Conservation (phyloP, 2,113 vertebrate genomes). For the Notarius quadriscutis region DNA sequence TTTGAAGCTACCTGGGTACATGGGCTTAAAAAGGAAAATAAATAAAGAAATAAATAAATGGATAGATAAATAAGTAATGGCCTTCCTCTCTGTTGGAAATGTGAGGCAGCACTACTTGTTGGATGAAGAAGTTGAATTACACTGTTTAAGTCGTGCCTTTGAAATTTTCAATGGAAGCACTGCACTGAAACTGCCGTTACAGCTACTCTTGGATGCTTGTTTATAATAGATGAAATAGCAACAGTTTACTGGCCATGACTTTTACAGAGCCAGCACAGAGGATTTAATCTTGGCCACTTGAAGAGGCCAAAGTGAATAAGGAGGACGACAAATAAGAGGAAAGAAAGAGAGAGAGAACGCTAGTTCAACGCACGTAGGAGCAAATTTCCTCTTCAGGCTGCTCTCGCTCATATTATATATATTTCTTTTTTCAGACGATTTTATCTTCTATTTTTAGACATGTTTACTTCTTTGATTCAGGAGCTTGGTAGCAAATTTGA, state of each 20-base stretch:
- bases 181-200: slow-evolving; percentile 64
- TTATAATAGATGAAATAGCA: slow-evolving; percentile 69
- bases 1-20: slow-evolving; percentile 58
- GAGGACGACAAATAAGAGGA: slow-evolving; percentile 16
- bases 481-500: too few species aligned
- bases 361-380: not conserved
- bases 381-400: not conserved
- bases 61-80: not conserved
- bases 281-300: slow-evolving; percentile 27
- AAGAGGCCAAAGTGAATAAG: slow-evolving; percentile 18
- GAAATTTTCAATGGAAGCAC: slow-evolving; percentile 67
- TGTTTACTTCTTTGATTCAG: too few species aligned
- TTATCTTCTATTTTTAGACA: too few species aligned
- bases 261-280: slow-evolving; percentile 39
- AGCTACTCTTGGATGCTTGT: slow-evolving; percentile 50
- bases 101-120: slow-evolving; percentile 58
- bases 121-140: slow-evolving; percentile 62
- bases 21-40: not conserved
- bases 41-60: not conserved
- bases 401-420: not conserved
- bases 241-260: slow-evolving; percentile 63
- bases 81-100: slow-evolving; percentile 31
- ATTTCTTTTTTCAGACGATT: not conserved
- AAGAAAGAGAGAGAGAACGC: not conserved
- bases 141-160: slow-evolving; percentile 57